Percentiles rank a stretch among this genome's conserved stretches.
Conservation (phyloP, 2,113 vertebrate genomes). For the Neoarius graeffei region DNA sequence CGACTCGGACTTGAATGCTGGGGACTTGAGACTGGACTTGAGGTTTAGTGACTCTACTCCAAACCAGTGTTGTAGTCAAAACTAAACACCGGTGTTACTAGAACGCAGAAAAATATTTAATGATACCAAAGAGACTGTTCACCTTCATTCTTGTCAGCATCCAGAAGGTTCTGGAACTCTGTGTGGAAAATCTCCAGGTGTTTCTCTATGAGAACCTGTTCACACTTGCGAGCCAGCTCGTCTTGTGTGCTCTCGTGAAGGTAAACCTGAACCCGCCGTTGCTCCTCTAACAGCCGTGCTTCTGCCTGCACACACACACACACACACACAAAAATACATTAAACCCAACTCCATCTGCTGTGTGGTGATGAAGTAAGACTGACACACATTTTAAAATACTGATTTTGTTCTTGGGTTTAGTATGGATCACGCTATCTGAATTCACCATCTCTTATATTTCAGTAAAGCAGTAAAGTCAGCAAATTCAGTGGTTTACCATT, state of each 20-base stretch:
- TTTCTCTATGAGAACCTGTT: constrained; percentile 98
- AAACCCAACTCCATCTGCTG: background rate
- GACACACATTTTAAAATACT: background rate
- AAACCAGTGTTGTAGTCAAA: too few species aligned
- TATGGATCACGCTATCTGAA: background rate
- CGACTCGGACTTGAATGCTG: too few species aligned
- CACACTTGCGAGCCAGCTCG: constrained; percentile 94
- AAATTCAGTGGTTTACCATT: background rate
- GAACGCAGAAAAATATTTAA: background rate
- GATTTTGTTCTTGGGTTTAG: background rate
- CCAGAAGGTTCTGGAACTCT: constrained; percentile 96
- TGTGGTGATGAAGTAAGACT: background rate
- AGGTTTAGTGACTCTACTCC: too few species aligned
- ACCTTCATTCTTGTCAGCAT: constrained; percentile 99
- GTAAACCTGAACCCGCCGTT: constrained; percentile 95
- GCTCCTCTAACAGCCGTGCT: constrained; percentile 78
- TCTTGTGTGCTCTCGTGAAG: constrained; percentile 98
- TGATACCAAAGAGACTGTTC: background rate
- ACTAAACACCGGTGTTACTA: background rate
- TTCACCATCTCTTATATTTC: background rate
- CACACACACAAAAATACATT: background rate
- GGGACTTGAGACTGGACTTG: too few species aligned
- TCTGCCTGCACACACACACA: constrained; percentile 42
- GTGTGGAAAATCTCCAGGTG: constrained; percentile 99
- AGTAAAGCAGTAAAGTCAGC: background rate